Base-by-base conservation (phyloP, 2,113 vertebrate species). In the Scortum barcoo region DNA sequence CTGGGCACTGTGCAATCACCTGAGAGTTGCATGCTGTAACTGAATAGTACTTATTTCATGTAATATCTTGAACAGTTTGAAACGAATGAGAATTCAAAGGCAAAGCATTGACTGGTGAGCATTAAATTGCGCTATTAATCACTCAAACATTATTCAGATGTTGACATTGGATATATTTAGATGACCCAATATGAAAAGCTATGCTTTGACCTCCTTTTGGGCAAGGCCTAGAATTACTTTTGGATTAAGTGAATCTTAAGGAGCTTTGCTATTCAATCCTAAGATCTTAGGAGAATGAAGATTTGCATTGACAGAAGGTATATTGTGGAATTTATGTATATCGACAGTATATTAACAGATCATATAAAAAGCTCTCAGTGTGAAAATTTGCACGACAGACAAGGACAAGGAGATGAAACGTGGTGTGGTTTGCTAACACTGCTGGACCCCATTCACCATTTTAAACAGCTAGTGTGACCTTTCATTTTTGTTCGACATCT, bases 1-100 rank as follows among this genome's bases (percentile, higher is more conserved):
- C 92, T 91, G 83, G 91, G 91, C 89, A 92, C 84, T 88, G 76
- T 78, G 86, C 76, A 85, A 94, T 84, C 86, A 89, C 82, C 50
- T 51, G 79, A 90, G 85, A 70, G 81, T 51, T 42, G 60, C 40
- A 75, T 33, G 56, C 78, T 88, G 91, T 88, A 89, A 90, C 72
- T 58, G 42, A 89, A 91, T 89, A 83, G 62, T 38, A 51, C 83
- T 86, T 20, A 54, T 83, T 88, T 92, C 80, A 88, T 82, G 57
- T 66, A 76, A 84, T 81, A 81, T 71, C 57, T 88, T 72, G 65
- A 67, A 84, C 26, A 76, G 79, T 88, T 80, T 86, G 54, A 79
- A 81, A n/a, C 54, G 40, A 61, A 81, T 36, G 40, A 61, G 57
- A 56, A 46, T 1, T 70, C 75, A 76, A 77, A 71, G 56, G 76